Evolutionary conservation across 1,140 invertebrate species (phyloP).

Genomic region (Lutraria rhynchaena): DNA sequence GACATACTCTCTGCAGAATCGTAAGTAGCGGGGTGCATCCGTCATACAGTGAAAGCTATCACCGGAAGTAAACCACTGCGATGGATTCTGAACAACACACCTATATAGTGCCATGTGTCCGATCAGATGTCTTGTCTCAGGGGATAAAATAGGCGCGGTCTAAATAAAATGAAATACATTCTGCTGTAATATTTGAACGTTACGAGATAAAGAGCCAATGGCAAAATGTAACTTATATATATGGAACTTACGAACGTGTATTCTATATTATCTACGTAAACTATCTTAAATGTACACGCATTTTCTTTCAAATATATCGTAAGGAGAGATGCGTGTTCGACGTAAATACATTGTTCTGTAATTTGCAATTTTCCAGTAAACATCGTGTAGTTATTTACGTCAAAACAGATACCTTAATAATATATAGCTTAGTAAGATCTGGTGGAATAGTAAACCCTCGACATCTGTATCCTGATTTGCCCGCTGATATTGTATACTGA

Average conservation of each 20-base stretch:
- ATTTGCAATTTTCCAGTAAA: too few relatives aligned
- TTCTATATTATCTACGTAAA: too few relatives aligned
- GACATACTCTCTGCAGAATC: slow-evolving; percentile 48
- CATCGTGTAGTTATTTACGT: too few relatives aligned
- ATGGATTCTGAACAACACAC: not conserved
- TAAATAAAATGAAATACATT: not conserved
- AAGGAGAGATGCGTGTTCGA: too few relatives aligned
- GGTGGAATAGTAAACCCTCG: slow-evolving; percentile 17
- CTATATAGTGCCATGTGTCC: slow-evolving; percentile 39
- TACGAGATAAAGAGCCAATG: not conserved
- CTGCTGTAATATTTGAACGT: not conserved
- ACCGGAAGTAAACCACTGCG: not conserved
- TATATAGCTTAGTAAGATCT: slow-evolving; percentile 17
- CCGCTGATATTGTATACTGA: slow-evolving; percentile 19
- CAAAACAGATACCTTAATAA: slow-evolving; percentile 43
- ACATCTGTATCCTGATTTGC: slow-evolving; percentile 15
- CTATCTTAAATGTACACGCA: too few relatives aligned
- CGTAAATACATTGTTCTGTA: too few relatives aligned
- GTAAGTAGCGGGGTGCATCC: slow-evolving; percentile 31
- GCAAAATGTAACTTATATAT: too few relatives aligned
- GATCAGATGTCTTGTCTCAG: slow-evolving; percentile 8
- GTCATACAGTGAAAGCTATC: slow-evolving; percentile 46
- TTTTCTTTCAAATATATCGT: too few relatives aligned
- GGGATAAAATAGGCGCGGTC: slow-evolving; percentile 3
- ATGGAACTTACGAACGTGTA: too few relatives aligned